phyloP scores from a whole-genome alignment of 2,113 vertebrate species.

The Ammodytes marinus region DNA sequence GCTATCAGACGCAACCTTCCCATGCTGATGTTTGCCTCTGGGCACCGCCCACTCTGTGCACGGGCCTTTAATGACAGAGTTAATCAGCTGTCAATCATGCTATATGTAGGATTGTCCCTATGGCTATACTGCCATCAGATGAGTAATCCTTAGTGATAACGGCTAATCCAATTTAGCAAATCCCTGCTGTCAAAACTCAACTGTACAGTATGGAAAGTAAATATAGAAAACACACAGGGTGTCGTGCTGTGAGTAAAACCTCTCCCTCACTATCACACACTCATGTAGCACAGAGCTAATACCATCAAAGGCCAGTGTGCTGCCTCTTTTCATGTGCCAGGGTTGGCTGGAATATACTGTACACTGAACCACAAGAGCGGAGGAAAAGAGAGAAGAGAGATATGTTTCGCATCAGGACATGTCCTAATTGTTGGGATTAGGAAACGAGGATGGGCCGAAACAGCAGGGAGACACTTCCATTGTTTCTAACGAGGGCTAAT shows the following conservation, averaged over 20 bases:
- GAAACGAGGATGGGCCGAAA: constrained; percentile 29
- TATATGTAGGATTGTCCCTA: constrained; percentile 29
- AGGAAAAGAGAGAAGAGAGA: not conserved
- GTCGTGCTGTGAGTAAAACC: constrained; percentile 13
- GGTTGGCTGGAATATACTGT: not conserved
- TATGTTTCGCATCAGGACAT: constrained; percentile 36
- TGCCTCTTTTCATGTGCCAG: constrained; percentile 41
- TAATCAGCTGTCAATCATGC: constrained; percentile 58
- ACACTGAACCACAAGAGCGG: not conserved
- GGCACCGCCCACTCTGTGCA: constrained; percentile 39
- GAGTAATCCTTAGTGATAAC: constrained; percentile 54
- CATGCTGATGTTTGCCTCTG: not conserved
- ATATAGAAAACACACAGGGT: constrained; percentile 41
- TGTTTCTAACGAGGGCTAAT: constrained; percentile 46
- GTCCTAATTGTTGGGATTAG: constrained; percentile 50
- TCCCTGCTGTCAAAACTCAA: constrained; percentile 34
- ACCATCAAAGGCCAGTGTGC: constrained; percentile 63
- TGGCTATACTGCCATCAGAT: constrained; percentile 47
- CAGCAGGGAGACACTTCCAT: constrained; percentile 18
- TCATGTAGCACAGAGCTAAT: constrained; percentile 33
- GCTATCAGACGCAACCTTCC: constrained; percentile 1
- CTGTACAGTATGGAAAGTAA: constrained; percentile 36
- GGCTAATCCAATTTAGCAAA: constrained; percentile 67
- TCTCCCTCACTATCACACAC: constrained; percentile 4
- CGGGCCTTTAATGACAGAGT: constrained; percentile 10